Evolutionary conservation across 2,113 vertebrate species (phyloP).

Genomic region (Ariopsis seemanni): DNA sequence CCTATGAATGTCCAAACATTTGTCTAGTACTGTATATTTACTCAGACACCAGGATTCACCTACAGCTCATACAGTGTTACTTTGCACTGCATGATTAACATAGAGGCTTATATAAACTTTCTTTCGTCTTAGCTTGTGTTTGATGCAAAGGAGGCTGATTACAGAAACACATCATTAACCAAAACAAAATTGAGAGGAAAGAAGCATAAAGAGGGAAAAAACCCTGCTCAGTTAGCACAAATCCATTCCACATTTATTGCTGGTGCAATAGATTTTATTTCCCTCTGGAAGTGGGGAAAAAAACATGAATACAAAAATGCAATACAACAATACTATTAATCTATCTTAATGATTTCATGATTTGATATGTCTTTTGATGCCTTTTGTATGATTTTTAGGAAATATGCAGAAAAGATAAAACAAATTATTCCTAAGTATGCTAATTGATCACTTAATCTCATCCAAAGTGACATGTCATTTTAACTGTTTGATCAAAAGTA

Average conservation of each 20-base stretch:
- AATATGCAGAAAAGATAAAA: neutral
- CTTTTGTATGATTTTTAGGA: neutral
- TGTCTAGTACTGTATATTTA: neutral
- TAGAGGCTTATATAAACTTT: neutral
- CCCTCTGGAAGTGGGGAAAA: neutral
- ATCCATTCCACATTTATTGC: conserved; percentile 18
- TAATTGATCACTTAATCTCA: neutral
- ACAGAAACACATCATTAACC: neutral
- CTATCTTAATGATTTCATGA: neutral
- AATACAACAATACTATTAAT: neutral
- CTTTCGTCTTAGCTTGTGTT: neutral
- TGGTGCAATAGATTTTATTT: conserved; percentile 1
- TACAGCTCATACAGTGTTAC: conserved; percentile 8
- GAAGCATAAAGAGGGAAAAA: neutral
- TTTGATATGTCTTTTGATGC: neutral
- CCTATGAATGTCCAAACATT: too few species aligned
- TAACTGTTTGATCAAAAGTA: neutral
- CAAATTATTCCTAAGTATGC: neutral
- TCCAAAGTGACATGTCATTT: neutral
- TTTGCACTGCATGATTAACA: neutral
- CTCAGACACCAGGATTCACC: neutral
- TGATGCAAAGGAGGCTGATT: neutral
- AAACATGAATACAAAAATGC: neutral
- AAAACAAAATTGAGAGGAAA: neutral
- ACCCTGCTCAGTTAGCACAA: neutral